Percentiles rank a stretch among this genome's conserved stretches.
phyloP scores from a whole-genome alignment of 2,113 vertebrate species.

The Phodopus roborovskii region DNA sequence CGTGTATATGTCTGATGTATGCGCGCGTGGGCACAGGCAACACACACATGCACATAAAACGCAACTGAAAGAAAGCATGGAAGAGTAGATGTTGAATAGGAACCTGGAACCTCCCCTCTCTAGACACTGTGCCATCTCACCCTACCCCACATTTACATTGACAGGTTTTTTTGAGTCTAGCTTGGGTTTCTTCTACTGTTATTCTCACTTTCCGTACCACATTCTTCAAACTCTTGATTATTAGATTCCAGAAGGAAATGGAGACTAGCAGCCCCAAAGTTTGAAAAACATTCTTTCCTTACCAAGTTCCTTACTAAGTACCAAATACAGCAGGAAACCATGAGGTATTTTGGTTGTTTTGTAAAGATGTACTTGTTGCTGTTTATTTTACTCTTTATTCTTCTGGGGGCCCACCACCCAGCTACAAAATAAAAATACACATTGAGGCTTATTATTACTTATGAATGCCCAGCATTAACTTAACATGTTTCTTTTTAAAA shows the following conservation, averaged over 20 bases:
- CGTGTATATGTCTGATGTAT: background rate
- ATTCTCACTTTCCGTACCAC: background rate
- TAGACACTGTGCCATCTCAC: background rate
- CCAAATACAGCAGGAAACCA: background rate
- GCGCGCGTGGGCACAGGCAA: background rate
- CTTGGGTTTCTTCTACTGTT: background rate
- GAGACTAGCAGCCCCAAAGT: background rate
- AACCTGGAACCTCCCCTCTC: background rate
- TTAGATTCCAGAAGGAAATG: background rate
- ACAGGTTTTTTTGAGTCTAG: background rate
- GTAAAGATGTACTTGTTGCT: background rate
- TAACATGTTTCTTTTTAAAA: too few relatives aligned
- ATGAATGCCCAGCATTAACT: too few relatives aligned
- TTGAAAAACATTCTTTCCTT: background rate
- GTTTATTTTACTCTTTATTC: too few relatives aligned
- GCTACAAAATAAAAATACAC: too few relatives aligned
- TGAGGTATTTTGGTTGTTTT: background rate
- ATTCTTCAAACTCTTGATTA: background rate
- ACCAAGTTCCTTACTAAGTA: background rate
- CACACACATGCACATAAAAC: background rate
- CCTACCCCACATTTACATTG: too few relatives aligned
- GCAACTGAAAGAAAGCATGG: background rate
- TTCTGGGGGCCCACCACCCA: too few relatives aligned
- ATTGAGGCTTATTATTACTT: too few relatives aligned
- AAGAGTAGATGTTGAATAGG: background rate